Conservation (phyloP, 2,888 invertebrate species). For the Stomorhina lunata region DNA sequence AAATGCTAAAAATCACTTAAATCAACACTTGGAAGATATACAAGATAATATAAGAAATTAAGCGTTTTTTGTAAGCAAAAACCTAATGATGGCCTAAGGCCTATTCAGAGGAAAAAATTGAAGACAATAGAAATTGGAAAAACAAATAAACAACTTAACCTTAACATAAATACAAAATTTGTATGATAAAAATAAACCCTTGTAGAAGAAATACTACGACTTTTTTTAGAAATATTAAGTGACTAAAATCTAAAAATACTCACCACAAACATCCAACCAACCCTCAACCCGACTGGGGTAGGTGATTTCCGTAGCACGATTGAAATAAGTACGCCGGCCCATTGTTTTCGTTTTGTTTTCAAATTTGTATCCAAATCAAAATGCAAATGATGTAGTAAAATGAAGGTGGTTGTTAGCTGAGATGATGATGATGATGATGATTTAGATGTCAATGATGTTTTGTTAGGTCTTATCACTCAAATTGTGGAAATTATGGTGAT, state of each 20-base stretch:
- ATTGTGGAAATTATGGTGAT: not conserved
- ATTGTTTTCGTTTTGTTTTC: conserved; percentile 67
- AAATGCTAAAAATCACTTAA: too few species aligned
- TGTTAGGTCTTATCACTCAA: not conserved
- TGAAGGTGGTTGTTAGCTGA: not conserved
- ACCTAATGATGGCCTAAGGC: not conserved
- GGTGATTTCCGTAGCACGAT: conserved; percentile 78
- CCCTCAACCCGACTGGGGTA: conserved; percentile 80
- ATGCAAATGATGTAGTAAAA: not conserved
- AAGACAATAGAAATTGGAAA: conserved; percentile 20
- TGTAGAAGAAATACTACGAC: not conserved
- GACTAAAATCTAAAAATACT: conserved; percentile 68
- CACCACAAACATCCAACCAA: conserved; percentile 80
- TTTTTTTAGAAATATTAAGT: conserved; percentile 13
- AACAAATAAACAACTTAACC: conserved; percentile 50
- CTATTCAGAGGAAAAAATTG: not conserved
- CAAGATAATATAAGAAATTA: not conserved
- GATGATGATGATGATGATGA: not conserved
- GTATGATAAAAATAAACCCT: not conserved
- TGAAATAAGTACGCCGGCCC: conserved; percentile 78
- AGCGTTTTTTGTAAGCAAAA: not conserved
- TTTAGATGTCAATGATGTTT: not conserved
- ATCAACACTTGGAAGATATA: too few species aligned
- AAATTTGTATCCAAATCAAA: not conserved
- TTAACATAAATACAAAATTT: conserved; percentile 46